These are phyloP conservation scores for Chrysopa pallens DNA, from an alignment of 1,140 invertebrate species.

Conservation along the genomic window DNA sequence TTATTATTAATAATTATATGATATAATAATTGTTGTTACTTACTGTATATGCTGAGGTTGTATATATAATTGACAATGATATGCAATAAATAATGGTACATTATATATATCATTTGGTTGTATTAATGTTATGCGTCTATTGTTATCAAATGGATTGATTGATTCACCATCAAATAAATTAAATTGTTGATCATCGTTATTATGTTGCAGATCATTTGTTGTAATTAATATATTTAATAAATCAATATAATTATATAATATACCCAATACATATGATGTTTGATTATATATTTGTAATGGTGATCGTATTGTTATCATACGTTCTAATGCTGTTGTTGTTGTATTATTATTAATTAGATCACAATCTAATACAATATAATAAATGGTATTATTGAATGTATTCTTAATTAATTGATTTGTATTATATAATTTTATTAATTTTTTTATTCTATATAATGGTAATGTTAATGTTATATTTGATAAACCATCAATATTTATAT, in stretches of 20 bases:
- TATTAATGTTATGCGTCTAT: conserved; percentile 48
- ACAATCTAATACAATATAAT: conserved; percentile 47
- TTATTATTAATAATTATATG: too few relatives aligned
- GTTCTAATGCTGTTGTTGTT: conserved; percentile 37
- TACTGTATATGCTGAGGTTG: conserved; percentile 56
- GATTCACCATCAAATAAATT: too few relatives aligned
- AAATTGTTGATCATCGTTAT: too few relatives aligned
- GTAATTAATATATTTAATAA: too few relatives aligned
- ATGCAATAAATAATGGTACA: conserved; percentile 60
- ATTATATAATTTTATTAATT: too few relatives aligned
- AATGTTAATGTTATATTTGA: too few relatives aligned
- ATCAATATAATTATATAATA: conserved; percentile 57
- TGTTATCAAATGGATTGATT: conserved; percentile 59
- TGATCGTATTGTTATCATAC: conserved; percentile 47
- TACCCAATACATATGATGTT: conserved; percentile 51
- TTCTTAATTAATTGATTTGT: too few relatives aligned
- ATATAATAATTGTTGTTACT: too few relatives aligned
- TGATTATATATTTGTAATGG: conserved; percentile 64
- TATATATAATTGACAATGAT: conserved; percentile 58
- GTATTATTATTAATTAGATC: too few relatives aligned
- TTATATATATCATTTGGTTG: conserved; percentile 54
- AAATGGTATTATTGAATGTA: conserved; percentile 43
- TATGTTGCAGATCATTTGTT: conserved; percentile 36
- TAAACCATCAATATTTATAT: too few relatives aligned
- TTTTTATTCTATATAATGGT: too few relatives aligned